Evolutionary conservation across 2,113 vertebrate species (phyloP).

Genomic region (Tragelaphus imberbis): DNA sequence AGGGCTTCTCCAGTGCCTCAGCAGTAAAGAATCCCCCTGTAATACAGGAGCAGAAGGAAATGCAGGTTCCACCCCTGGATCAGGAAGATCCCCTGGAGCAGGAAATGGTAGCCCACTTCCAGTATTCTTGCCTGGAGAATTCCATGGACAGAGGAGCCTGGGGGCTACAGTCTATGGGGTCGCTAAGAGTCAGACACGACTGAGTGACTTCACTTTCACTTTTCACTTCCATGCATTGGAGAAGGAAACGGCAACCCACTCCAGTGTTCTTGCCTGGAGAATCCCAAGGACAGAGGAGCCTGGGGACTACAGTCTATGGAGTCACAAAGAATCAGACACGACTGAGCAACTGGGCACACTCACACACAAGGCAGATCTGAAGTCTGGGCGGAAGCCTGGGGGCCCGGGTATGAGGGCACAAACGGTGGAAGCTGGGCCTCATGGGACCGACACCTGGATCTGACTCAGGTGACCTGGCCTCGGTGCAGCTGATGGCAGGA

Average conservation of each 20-base stretch:
- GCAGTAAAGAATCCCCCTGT: not conserved
- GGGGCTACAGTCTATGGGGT: not conserved
- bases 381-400: not conserved
- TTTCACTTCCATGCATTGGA: no score
- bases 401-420: not conserved
- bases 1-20: not conserved
- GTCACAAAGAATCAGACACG: not conserved
- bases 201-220: no score
- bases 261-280: not conserved
- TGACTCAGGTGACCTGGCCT: rapidly evolving
- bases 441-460: not conserved
- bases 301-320: not conserved
- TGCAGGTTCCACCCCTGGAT: not conserved
- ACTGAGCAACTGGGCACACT: not conserved
- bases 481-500: no score
- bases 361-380: no score
- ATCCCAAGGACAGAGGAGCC: not conserved
- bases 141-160: no score
- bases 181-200: not conserved
- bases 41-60: not conserved
- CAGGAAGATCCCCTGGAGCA: not conserved
- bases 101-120: not conserved
- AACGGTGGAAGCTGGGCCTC: rapidly evolving
- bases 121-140: no score
- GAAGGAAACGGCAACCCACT: no score